Conservation (phyloP, 1,140 invertebrate genomes). For the Drosophila kepulauana region DNA sequence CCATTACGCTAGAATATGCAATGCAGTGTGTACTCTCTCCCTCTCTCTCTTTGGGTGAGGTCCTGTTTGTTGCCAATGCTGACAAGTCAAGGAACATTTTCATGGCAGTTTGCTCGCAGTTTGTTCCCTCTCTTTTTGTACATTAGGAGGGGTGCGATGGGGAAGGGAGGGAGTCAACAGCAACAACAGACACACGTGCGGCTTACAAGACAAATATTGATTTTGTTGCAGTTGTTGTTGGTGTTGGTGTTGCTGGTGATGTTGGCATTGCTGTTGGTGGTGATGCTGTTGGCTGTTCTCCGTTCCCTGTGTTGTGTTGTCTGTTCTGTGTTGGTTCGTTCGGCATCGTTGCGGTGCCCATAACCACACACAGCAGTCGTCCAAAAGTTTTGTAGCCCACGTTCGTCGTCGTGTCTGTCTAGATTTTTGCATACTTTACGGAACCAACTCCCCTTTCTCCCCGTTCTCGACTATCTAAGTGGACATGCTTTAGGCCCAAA, state of each 20-base stretch:
- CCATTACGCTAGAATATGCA: not conserved
- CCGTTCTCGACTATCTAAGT: not conserved
- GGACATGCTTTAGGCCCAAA: not conserved
- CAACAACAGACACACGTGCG: constrained; percentile 66
- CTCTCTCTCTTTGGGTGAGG: not conserved
- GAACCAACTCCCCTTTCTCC: not conserved
- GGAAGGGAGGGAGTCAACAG: constrained; percentile 25
- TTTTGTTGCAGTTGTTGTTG: constrained; percentile 63
- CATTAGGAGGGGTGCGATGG: too few species aligned
- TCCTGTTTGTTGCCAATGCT: constrained; percentile 13
- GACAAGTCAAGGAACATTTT: constrained; percentile 43
- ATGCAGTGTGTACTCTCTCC: constrained; percentile 10
- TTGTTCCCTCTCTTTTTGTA: constrained; percentile 3
- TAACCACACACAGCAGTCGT: constrained; percentile 62
- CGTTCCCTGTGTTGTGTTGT: not conserved
- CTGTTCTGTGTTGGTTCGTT: too few species aligned
- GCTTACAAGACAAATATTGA: constrained; percentile 82
- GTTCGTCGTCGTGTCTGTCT: constrained; percentile 45
- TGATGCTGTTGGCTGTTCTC: constrained; percentile 19
- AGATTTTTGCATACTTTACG: constrained; percentile 67
- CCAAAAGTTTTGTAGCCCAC: constrained; percentile 57
- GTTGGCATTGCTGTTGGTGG: constrained; percentile 33
- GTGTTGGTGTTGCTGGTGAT: constrained; percentile 24
- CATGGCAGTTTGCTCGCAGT: constrained; percentile 41
- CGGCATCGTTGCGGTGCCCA: constrained; percentile 49